Base-by-base conservation (phyloP, 2,797 vertebrate species). In the Coregonus ussuriensis region DNA sequence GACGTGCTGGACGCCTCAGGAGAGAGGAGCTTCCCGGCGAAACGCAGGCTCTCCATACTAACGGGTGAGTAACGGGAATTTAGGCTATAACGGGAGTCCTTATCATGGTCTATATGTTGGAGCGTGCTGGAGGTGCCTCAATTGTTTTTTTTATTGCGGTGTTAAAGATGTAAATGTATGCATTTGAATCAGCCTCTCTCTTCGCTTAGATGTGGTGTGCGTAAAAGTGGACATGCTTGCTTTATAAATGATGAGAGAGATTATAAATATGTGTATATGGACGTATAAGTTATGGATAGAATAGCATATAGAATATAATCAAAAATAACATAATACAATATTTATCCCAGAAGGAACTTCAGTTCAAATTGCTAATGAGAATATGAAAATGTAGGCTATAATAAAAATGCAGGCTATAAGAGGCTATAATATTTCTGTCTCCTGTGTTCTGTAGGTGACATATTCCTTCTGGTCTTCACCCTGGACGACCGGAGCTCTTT, bases 391-490 rank as follows among this genome's bases (percentile, higher is more conserved):
- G 41, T 47, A 35, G 33, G 33, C 33, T 4, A 33, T 33, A 33
- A 33, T 33, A 3, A 33, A 33, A 33, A 33, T 33, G 31, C 3
- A 9, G 41, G 41, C 18, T 37, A 3, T 29, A 35, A 16, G 18
- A 71, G 3, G 70, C 15, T 3, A 25, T 52, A n/a, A 33, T 51
- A 4, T 72, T 25, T 70, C 21, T 4, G 25, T 37, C 15, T 62
- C 53, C 15, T 76, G 31, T 74, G 31, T 15, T 75, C 76, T 80
- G 29, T 77, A 95, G 94, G 94, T 16, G 94, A 95, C 54, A 88
- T 95, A 25, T 95, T 95, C 52, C 90, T 95, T 35, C 90, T 95
- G 0, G 91, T 95, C 0, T 94, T 94, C 88, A 94, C 94, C 71
- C 68, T 95, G 4, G 91, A 95, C 66, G 93, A 95, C 79, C 88